phyloP scores from a whole-genome alignment of 1,140 invertebrate species.

The Thaumatotibia leucotreta region DNA sequence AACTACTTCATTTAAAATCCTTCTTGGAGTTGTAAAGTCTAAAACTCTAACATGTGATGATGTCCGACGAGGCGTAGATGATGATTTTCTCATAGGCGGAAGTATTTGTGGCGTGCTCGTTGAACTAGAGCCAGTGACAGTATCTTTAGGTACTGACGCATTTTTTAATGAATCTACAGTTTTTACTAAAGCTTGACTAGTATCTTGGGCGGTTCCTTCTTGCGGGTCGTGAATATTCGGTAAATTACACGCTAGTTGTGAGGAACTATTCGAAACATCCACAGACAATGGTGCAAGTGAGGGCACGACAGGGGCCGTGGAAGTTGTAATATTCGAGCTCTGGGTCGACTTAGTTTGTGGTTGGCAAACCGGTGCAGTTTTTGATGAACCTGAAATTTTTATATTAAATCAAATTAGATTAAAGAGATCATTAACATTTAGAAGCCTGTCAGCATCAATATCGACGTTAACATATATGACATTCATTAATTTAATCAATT shows the following conservation, averaged over 20 bases:
- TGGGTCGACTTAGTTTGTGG: conserved; percentile 14
- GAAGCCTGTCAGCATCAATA: too few relatives aligned
- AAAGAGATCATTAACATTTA: too few relatives aligned
- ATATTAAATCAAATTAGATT: too few relatives aligned
- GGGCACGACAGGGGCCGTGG: conserved; percentile 16
- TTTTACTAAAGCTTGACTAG: conserved; percentile 36
- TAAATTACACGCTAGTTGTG: background rate
- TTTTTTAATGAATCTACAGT: conserved; percentile 41
- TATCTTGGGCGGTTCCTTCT: background rate
- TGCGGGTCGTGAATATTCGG: background rate
- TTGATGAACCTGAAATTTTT: conserved; percentile 17
- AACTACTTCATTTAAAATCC: conserved; percentile 54
- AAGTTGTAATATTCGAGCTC: conserved; percentile 19
- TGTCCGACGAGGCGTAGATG: conserved; percentile 57
- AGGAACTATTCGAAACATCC: conserved; percentile 35
- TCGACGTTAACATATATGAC: too few relatives aligned
- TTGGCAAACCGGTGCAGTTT: conserved; percentile 2
- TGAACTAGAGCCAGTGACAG: conserved; percentile 24
- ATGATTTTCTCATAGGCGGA: conserved; percentile 53
- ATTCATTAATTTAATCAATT: too few relatives aligned
- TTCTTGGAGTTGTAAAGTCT: conserved; percentile 62
- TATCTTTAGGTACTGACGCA: conserved; percentile 55
- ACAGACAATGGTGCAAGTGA: conserved; percentile 38
- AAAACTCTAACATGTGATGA: conserved; percentile 59
- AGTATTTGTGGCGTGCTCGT: conserved; percentile 49